Percentiles rank a stretch among this genome's conserved stretches.
Conservation (phyloP, 1,140 invertebrate species). For the Atta cephalotes region DNA sequence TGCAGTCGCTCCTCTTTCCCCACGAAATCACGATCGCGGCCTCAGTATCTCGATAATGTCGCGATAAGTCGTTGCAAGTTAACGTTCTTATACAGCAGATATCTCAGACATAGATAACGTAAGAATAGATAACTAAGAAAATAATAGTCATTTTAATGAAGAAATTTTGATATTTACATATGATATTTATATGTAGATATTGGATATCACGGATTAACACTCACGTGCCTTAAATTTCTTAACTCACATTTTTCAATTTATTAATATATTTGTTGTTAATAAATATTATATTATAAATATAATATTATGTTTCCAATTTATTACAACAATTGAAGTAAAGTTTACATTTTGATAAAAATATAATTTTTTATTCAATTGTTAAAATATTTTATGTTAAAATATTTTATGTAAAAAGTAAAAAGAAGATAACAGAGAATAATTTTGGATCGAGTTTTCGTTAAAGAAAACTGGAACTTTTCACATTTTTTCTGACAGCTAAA, state of each 20-base stretch:
- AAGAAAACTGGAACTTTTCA: neutral
- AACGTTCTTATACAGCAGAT: conserved; percentile 20
- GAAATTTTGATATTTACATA: neutral
- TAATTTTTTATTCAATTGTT: neutral
- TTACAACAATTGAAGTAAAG: neutral
- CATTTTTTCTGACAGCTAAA: neutral
- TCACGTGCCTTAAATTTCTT: neutral
- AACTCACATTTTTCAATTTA: neutral
- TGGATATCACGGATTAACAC: neutral
- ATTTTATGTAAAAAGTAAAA: neutral
- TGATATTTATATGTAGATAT: neutral
- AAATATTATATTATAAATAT: no score
- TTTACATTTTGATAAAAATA: neutral
- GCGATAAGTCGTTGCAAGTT: conserved; percentile 25
- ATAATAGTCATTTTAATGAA: neutral
- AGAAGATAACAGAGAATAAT: neutral
- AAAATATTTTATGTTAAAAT: neutral
- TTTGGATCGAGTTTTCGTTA: neutral
- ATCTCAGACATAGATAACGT: neutral
- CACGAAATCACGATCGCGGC: conserved; percentile 22
- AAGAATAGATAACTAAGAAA: neutral
- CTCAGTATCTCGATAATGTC: conserved; percentile 7
- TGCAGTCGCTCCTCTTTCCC: neutral
- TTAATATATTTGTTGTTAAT: neutral
- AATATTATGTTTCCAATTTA: neutral